A percentile compares a stretch with the other conserved stretches of the same genome.
phyloP scores from a whole-genome alignment of 2,113 vertebrate species.

The Pedionomus torquatus region DNA sequence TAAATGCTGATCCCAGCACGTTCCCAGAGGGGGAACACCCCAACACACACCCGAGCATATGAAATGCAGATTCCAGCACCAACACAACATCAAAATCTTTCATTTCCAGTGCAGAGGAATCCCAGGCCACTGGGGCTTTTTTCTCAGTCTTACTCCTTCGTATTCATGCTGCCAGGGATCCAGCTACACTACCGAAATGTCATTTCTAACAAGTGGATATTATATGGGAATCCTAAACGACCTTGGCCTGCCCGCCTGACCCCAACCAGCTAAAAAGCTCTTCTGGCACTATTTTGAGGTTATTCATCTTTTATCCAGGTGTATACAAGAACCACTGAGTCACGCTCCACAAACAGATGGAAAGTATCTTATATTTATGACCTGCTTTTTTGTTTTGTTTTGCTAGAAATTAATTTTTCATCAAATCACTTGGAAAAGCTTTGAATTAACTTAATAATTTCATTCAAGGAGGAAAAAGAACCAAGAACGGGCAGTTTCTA shows the following conservation, averaged over 20 bases:
- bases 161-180: background rate
- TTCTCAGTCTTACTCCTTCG: background rate
- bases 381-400: background rate
- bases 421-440: slow-evolving; percentile 21
- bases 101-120: background rate
- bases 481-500: background rate
- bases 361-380: slow-evolving; percentile 56
- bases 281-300: background rate
- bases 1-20: background rate
- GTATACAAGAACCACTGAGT: background rate
- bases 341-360: background rate
- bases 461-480: background rate
- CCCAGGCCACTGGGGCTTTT: background rate
- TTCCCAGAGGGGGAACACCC: fast-evolving
- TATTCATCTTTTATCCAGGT: slow-evolving; percentile 27
- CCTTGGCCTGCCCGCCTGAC: background rate
- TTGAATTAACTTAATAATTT: slow-evolving; percentile 27
- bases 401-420: slow-evolving; percentile 54
- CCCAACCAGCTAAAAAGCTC: background rate
- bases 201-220: background rate
- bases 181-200: background rate
- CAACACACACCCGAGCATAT: fast-evolving
- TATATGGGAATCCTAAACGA: background rate
- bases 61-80: background rate
- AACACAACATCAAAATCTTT: background rate